A percentile compares a stretch with the other conserved stretches of the same genome.
phyloP scores from a whole-genome alignment of 1,140 invertebrate genomes.

The Tribolium castaneum region DNA sequence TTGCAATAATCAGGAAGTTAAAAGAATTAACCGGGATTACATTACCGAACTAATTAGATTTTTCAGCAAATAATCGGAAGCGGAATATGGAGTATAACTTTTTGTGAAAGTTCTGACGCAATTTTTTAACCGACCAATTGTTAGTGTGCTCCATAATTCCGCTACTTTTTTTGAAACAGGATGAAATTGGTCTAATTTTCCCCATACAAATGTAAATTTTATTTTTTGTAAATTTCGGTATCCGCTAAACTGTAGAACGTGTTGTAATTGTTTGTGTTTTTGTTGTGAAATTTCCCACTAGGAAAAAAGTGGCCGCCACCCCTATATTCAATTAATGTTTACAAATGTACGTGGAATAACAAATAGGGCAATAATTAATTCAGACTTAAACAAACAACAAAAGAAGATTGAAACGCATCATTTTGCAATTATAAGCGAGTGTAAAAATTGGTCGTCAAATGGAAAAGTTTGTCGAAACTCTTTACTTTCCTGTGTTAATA shows the following conservation, averaged over 20 bases:
- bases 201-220: background rate
- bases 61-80: background rate
- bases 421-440: background rate
- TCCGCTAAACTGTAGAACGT: background rate
- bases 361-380: background rate
- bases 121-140: too few species aligned
- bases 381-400: constrained; percentile 1
- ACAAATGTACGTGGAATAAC: background rate
- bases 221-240: background rate
- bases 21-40: background rate
- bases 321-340: background rate
- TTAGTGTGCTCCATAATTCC: too few species aligned
- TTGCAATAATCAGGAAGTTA: background rate
- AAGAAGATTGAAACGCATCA: background rate
- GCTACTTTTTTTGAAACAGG: background rate
- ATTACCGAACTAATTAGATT: background rate
- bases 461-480: too few species aligned
- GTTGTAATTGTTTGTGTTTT: background rate
- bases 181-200: too few species aligned
- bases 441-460: too few species aligned
- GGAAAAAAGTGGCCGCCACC: background rate
- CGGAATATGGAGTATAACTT: background rate
- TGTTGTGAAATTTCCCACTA: background rate
- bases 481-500: background rate
- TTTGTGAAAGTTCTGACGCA: background rate